These are phyloP conservation scores for Andrena cerasifolii DNA, from an alignment of 1,140 invertebrate species.

Conservation along the genomic window DNA sequence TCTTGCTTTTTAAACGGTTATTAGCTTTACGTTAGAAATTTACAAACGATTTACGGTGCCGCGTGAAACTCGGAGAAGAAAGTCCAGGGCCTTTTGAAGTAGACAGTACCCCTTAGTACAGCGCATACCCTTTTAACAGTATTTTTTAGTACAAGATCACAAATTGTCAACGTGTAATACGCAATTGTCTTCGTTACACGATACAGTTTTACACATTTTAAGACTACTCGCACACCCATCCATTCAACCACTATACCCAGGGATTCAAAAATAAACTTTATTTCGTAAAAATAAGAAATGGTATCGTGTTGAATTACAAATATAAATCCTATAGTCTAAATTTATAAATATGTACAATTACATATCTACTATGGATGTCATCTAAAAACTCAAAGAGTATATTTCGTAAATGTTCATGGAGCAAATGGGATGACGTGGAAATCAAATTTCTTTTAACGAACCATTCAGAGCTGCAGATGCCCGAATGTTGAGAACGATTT, in stretches of 20 bases:
- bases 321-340: conserved; percentile 77
- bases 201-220: conserved; percentile 61
- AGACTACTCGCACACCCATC: conserved; percentile 65
- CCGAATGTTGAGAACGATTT: conserved; percentile 3
- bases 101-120: conserved; percentile 30
- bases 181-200: conserved; percentile 57
- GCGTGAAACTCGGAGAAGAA: conserved; percentile 34
- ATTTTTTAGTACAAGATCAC: conserved; percentile 62
- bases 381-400: conserved; percentile 68
- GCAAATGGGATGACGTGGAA: conserved; percentile 69
- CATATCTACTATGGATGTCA: conserved; percentile 69
- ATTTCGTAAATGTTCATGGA: conserved; percentile 65
- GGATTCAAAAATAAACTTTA: conserved; percentile 78
- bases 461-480: neutral
- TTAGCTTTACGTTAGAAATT: conserved; percentile 45
- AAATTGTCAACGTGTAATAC: conserved; percentile 61
- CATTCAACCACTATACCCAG: conserved; percentile 69
- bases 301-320: conserved; percentile 75
- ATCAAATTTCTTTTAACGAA: conserved; percentile 36
- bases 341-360: conserved; percentile 79
- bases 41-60: conserved; percentile 44
- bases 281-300: conserved; percentile 77
- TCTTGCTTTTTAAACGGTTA: neutral
- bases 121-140: conserved; percentile 43
- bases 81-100: conserved; percentile 42